These are phyloP conservation scores for Theristicus caerulescens DNA, from an alignment of 2,113 vertebrate genomes.

Conservation along the genomic window DNA sequence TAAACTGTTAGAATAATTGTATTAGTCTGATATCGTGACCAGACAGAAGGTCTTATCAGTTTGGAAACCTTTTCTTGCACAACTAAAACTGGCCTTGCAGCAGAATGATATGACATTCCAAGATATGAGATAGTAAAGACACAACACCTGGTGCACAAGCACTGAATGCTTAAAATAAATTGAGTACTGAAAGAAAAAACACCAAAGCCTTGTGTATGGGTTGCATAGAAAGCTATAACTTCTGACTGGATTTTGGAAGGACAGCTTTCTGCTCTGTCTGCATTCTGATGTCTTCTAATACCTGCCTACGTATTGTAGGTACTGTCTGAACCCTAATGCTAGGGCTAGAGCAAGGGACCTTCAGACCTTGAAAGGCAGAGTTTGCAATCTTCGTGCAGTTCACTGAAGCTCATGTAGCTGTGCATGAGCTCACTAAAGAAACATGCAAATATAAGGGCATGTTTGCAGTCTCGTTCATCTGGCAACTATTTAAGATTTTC, in stretches of 20 bases:
- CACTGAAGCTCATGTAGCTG: neutral
- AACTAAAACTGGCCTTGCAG: neutral
- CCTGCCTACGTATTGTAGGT: neutral
- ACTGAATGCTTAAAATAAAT: neutral
- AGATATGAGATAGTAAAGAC: neutral
- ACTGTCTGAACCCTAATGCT: neutral
- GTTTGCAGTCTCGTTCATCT: neutral
- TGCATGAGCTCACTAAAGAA: neutral
- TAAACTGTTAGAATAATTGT: neutral
- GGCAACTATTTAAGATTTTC: neutral
- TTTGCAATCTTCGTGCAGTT: neutral
- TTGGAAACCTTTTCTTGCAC: neutral
- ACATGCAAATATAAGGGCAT: neutral
- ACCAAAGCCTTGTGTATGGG: neutral
- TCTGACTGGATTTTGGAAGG: neutral
- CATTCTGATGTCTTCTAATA: neutral
- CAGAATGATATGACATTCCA: neutral
- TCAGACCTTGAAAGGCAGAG: neutral
- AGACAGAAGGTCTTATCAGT: neutral
- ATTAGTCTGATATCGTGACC: neutral
- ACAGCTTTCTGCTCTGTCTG: neutral
- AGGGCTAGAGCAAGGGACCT: neutral
- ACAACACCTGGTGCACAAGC: neutral
- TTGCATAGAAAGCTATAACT: neutral
- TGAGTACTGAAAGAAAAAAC: neutral